Evolutionary conservation across 2,888 invertebrate genomes (phyloP).

Genomic region (Caenorhabditis doughertyi): DNA sequence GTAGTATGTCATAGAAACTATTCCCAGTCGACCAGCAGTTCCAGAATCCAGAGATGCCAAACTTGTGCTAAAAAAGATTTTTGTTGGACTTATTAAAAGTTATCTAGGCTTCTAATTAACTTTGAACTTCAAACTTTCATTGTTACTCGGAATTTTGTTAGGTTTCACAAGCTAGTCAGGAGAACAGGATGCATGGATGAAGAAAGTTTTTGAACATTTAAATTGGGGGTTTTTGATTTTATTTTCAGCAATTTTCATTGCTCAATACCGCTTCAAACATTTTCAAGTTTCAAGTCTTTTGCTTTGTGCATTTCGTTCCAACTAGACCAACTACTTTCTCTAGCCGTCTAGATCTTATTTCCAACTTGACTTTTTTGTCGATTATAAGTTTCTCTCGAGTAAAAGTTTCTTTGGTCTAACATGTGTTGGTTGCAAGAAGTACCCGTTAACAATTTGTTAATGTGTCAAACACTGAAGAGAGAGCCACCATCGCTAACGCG

Average conservation of each 20-base stretch:
- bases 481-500: slow-evolving; percentile 10
- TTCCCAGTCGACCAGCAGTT: slow-evolving; percentile 76
- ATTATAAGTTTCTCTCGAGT: not conserved
- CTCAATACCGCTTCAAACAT: too few relatives aligned
- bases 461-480: slow-evolving; percentile 38
- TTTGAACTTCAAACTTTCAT: too few relatives aligned
- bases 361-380: not conserved
- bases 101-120: too few relatives aligned
- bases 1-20: slow-evolving; percentile 72
- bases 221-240: too few relatives aligned
- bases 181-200: too few relatives aligned
- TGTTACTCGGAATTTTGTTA: too few relatives aligned
- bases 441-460: slow-evolving; percentile 34
- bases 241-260: too few relatives aligned
- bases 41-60: slow-evolving; percentile 75
- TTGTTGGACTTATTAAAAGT: too few relatives aligned
- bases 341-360: not conserved
- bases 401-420: slow-evolving; percentile 27
- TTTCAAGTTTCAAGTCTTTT: too few relatives aligned
- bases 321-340: not conserved
- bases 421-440: slow-evolving; percentile 31
- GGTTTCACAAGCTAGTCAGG: too few relatives aligned
- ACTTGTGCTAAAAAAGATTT: slow-evolving; percentile 69
- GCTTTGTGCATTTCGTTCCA: not conserved
- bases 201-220: too few relatives aligned